Evolutionary conservation across 92 coral and sea anemone species (phyloP).

Genomic region (Montipora capitata): DNA sequence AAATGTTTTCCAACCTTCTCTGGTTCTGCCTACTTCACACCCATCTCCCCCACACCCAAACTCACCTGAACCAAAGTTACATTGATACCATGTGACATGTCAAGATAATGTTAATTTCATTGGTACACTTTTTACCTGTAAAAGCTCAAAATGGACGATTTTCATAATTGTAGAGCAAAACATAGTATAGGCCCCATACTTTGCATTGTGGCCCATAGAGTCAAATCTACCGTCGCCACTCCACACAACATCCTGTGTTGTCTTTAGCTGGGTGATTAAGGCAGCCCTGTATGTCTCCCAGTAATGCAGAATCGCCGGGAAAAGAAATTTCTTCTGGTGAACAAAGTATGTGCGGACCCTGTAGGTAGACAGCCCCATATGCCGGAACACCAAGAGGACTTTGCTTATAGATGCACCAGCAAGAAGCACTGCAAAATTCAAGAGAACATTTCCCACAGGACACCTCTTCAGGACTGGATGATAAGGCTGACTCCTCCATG

Average conservation of each 20-base stretch:
- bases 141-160: slow-evolving; percentile 20
- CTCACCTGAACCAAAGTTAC: no score
- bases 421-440: slow-evolving; percentile 37
- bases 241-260: background rate
- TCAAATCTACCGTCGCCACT: slow-evolving; percentile 7
- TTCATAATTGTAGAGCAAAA: slow-evolving; percentile 9
- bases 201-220: slow-evolving; percentile 21
- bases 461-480: slow-evolving; percentile 21
- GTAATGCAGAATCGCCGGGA: background rate
- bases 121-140: background rate
- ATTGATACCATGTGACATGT: no score
- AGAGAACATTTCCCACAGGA: slow-evolving; percentile 26
- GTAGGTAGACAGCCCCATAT: slow-evolving; percentile 29
- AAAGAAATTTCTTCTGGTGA: slow-evolving; percentile 3
- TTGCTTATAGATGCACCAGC: slow-evolving; percentile 43
- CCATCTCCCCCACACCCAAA: no score
- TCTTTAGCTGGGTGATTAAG: background rate
- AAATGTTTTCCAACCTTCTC: no score
- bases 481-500: slow-evolving; percentile 12
- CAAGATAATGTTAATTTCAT: no score
- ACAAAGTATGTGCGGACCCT: background rate
- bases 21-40: no score
- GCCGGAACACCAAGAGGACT: slow-evolving; percentile 40
- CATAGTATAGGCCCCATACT: slow-evolving; percentile 15
- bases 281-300: slow-evolving; percentile 15